Percentiles rank a stretch among this genome's conserved stretches.
Evolutionary conservation across 2,797 vertebrate genomes (phyloP).

Genomic region (Streptopelia turtur): DNA sequence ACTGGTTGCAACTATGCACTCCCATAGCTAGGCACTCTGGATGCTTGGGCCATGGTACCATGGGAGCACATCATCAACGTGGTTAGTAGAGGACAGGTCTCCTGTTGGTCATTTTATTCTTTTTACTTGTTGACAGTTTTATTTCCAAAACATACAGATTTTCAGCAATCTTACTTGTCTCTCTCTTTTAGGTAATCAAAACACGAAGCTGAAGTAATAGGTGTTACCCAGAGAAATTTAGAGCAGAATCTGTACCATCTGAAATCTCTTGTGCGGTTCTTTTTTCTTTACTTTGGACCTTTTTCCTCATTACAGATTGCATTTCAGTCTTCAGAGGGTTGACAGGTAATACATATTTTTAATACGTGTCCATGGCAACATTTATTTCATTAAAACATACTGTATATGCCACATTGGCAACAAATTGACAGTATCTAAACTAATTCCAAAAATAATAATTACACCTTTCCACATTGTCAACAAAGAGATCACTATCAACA

Average conservation of each 20-base stretch:
- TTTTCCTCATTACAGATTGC: background rate
- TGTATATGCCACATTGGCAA: background rate
- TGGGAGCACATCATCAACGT: background rate
- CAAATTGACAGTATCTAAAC: background rate
- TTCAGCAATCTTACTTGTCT: background rate
- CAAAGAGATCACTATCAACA: conserved; percentile 18
- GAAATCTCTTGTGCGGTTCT: background rate
- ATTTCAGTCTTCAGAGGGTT: conserved; percentile 1
- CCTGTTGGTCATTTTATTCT: background rate
- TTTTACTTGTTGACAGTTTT: background rate
- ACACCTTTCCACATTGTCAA: conserved; percentile 12
- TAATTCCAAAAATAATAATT: conserved; percentile 28
- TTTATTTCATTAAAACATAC: conserved; percentile 17
- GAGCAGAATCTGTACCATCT: background rate
- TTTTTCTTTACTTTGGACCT: background rate
- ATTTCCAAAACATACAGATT: background rate
- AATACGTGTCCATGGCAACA: background rate
- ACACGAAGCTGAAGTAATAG: background rate
- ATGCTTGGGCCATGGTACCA: rapidly evolving
- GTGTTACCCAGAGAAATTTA: background rate
- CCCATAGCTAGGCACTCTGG: background rate
- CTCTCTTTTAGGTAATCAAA: background rate
- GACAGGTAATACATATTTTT: background rate
- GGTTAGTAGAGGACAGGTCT: background rate
- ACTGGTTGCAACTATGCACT: background rate